Conservation (phyloP, 2,113 vertebrate species). For the Uropsilus gracilis region DNA sequence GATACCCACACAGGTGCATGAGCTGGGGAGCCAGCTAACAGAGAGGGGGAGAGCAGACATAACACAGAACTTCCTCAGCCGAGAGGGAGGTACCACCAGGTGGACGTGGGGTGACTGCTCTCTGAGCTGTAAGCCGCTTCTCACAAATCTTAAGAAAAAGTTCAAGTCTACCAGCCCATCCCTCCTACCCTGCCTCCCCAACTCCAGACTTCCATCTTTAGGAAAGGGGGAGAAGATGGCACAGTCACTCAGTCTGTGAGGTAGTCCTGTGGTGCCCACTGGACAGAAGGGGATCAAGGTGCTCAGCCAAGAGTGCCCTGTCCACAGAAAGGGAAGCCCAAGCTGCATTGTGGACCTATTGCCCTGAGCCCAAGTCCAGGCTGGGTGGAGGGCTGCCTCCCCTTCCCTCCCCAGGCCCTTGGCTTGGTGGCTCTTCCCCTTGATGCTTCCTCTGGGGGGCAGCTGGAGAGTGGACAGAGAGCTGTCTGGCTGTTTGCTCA, state of each 20-base stretch:
- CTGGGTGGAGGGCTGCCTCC: no score
- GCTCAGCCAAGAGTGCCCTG: background rate
- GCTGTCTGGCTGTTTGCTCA: slow-evolving; percentile 53
- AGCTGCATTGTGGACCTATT: background rate
- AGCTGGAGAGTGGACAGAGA: slow-evolving; percentile 53
- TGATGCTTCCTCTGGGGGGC: background rate
- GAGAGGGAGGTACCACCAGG: background rate
- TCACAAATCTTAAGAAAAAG: slow-evolving; percentile 11
- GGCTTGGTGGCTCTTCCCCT: background rate
- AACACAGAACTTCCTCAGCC: background rate
- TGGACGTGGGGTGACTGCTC: background rate
- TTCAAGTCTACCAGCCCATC: background rate
- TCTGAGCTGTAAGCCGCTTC: background rate
- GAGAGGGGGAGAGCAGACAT: background rate
- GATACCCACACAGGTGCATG: accelerated
- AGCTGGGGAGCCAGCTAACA: background rate
- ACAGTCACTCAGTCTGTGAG: background rate
- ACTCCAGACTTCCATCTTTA: background rate
- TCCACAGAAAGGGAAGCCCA: background rate
- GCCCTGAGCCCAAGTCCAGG: background rate
- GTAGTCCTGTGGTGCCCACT: background rate
- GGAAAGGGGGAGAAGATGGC: background rate
- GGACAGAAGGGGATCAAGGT: background rate
- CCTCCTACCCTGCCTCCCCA: background rate
- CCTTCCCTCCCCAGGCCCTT: background rate